Evolutionary conservation across 2,113 vertebrate genomes (phyloP), one percentile per base, ranked within the genome.

Genomic region (Ageneiosus marmoratus): DNA sequence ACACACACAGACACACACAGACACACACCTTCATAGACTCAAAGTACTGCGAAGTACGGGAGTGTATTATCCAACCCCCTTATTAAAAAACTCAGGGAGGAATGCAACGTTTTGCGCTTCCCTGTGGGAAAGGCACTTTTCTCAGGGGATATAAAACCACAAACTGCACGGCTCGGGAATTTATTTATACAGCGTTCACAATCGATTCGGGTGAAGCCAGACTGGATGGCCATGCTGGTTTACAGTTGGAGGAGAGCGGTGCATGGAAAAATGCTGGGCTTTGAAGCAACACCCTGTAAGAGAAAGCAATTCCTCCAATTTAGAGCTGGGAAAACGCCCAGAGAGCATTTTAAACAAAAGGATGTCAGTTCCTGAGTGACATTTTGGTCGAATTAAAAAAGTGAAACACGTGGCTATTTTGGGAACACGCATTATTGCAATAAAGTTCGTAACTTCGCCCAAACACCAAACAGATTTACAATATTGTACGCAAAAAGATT

Each of bases 81-180:
- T 32, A 75, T 75, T 80, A 88, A 63, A 77, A 16, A 83, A 44
- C 70, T 84, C 78, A 56, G 12, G 27, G 50, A 79, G 74, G 77
- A 85, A 72, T 76, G 41, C 13, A 56, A 58, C 72, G 48, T 73
- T 27, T 22, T 41, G 48, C 58, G 32, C 63, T 81, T 85, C 77
- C 51, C 78, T 77, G n/a, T 86, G 79, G 85, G 83, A 88, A 91
- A 88, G 50, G 5, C 83, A 53, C 48, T 77, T 69, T 41, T 55
- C 51, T 89, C 58, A 73, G 82, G 13, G 32, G 84, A 69, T 83
- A 41, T 32, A 80, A 76, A 70, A 79, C 77, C 50, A 27, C 62
- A 86, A 84, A 86, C 60, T 58, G 58, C 84, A 69, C 82, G 63
- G 80, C 73, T 79, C 24, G 50, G 16, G 53, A 11, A 62, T 77